A percentile compares a stretch with the other conserved stretches of the same genome.
phyloP scores from a whole-genome alignment of 1,140 invertebrate genomes.

The Scaptomyza hsui region DNA sequence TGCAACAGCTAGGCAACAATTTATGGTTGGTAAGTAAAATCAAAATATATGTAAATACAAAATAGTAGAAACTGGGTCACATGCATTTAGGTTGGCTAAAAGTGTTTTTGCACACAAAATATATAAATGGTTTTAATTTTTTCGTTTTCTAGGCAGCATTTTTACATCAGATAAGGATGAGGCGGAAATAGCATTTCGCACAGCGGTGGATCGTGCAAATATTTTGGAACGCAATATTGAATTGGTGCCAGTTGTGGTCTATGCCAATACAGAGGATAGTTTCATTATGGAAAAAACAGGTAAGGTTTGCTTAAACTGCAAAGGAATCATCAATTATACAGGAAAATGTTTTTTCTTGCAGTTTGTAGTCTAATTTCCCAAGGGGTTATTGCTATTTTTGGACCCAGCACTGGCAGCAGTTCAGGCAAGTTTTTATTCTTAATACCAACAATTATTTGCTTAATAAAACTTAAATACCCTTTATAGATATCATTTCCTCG shows the following conservation, averaged over 20 bases:
- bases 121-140: background rate
- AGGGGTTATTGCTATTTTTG: slow-evolving; percentile 92
- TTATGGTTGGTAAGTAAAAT: slow-evolving; percentile 67
- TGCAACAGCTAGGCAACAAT: slow-evolving; percentile 50
- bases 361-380: slow-evolving; percentile 86
- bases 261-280: slow-evolving; percentile 82
- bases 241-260: slow-evolving; percentile 74
- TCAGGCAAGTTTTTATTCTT: slow-evolving; percentile 83
- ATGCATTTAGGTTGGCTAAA: slow-evolving; percentile 19
- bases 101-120: slow-evolving; percentile 14
- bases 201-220: slow-evolving; percentile 84
- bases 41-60: background rate
- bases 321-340: background rate
- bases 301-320: slow-evolving; percentile 34
- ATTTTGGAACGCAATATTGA: slow-evolving; percentile 80
- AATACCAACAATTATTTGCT: too few species aligned
- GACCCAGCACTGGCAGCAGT: slow-evolving; percentile 88
- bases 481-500: slow-evolving; percentile 88
- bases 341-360: slow-evolving; percentile 53
- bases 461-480: background rate
- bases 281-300: slow-evolving; percentile 84
- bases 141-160: slow-evolving; percentile 77
- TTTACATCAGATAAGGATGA: slow-evolving; percentile 84
- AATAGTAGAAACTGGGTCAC: slow-evolving; percentile 55
- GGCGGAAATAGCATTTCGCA: slow-evolving; percentile 84